Evolutionary conservation across 2,113 vertebrate species (phyloP), one percentile per base, ranked within the genome.

Genomic region (Chionodraco myersi): DNA sequence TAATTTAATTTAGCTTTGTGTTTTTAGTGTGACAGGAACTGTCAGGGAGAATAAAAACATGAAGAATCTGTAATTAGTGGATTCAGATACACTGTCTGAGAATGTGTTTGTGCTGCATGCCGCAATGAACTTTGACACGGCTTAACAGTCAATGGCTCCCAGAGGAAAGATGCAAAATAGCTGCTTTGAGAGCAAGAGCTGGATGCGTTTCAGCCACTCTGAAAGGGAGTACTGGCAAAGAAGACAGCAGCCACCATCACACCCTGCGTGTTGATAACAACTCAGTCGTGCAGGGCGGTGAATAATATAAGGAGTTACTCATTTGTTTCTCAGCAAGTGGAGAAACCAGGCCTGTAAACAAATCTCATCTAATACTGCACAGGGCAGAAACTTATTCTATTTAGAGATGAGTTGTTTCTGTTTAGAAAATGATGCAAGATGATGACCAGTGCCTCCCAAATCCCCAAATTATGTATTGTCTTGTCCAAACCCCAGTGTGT

Each of bases 1-100:
- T 48, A 51, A 66, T 49, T 34, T 30, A 45, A 76, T 77, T 34
- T 79, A 81, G 61, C 51, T 72, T 72, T 75, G 34, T 26, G 9
- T 21, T 85, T 72, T 56, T 16, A 16, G 57, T 16, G 54, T 64
- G 82, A 54, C 59, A 68, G 36, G 77, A 80, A 71, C 71, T 77
- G 88, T 82, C 80, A 71, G 36, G 16, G 41, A 59, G 62, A 72
- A 83, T 74, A 51, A 90, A 89, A 89, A 84, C 77, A 86, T 0
- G 10, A 63, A 44, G 10, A 56, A 36, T 61, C 64, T 66, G 75
- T 87, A 88, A 87, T 90, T 88, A 72, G 75, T 60, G 52, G 72
- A 56, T 48, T 75, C 15, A 68, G 60, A 82, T 69, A 56, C 51
- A 75, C 60, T 34, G 70, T 23, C 75, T 60, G 54, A 36, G 58